Percentiles rank a stretch among this genome's conserved stretches.
Evolutionary conservation across 2,113 vertebrate genomes (phyloP).

Genomic region (Zosterops pallidus): DNA sequence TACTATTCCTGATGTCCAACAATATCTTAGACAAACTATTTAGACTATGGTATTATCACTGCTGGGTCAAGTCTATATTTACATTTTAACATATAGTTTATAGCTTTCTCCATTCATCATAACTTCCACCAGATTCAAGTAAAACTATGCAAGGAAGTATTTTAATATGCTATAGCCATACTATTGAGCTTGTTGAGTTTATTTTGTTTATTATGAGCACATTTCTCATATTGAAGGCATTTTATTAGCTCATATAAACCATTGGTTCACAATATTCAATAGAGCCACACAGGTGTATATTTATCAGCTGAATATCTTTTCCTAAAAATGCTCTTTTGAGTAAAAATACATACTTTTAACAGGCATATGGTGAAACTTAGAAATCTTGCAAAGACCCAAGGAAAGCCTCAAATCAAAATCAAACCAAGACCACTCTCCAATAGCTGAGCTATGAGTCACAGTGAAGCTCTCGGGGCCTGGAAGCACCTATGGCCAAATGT

Average conservation of each 20-base stretch:
- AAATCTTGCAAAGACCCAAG: background rate
- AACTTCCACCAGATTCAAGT: background rate
- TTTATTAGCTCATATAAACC: background rate
- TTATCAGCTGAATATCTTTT: background rate
- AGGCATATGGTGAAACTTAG: background rate
- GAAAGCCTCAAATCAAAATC: background rate
- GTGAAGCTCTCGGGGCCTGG: background rate
- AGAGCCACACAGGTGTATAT: background rate
- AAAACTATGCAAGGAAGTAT: background rate
- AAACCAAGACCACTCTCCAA: background rate
- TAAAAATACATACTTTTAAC: background rate
- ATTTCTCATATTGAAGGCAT: background rate
- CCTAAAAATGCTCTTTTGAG: background rate
- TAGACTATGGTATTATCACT: background rate
- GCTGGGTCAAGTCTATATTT: background rate
- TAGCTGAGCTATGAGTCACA: background rate
- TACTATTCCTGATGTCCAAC: background rate
- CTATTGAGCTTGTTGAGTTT: background rate
- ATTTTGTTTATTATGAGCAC: background rate
- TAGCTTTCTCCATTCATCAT: background rate
- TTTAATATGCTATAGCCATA: background rate
- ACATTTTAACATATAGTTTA: background rate
- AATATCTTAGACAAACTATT: background rate
- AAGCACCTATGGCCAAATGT: background rate
- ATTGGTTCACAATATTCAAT: background rate